These are phyloP conservation scores for Plectropomus leopardus DNA, from an alignment of 2,113 vertebrate species.

Conservation along the genomic window DNA sequence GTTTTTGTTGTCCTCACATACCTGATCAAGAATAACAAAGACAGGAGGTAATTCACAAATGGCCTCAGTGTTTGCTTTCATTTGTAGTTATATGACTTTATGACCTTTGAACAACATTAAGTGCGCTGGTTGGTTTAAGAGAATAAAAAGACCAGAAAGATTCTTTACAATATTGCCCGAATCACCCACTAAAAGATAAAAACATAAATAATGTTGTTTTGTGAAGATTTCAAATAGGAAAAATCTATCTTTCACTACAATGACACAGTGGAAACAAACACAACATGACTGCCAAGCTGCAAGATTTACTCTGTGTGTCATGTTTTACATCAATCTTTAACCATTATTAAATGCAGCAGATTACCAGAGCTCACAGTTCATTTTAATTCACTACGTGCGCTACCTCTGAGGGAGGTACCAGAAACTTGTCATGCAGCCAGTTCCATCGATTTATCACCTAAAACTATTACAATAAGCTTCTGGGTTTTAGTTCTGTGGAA, in stretches of 20 bases:
- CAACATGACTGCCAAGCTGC: not conserved
- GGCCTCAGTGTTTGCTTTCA: not conserved
- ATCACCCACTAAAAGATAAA: not conserved
- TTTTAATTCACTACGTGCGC: not conserved
- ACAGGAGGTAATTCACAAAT: constrained; percentile 3
- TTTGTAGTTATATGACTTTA: constrained; percentile 22
- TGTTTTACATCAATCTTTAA: not conserved
- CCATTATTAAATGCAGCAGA: not conserved
- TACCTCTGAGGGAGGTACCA: not conserved
- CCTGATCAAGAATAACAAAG: not conserved
- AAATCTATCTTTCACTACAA: not conserved
- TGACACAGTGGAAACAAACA: not conserved
- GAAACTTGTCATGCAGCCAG: not conserved
- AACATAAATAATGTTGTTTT: too few species aligned
- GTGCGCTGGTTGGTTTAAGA: not conserved
- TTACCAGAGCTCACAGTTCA: not conserved
- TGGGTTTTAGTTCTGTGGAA: not conserved
- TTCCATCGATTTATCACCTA: not conserved
- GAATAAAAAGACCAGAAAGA: not conserved
- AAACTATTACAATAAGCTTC: not conserved
- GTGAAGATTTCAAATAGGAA: not conserved
- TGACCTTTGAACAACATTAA: constrained; percentile 21
- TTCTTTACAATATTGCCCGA: not conserved
- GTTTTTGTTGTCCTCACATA: not conserved
- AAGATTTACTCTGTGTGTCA: not conserved